A percentile compares a stretch with the other conserved stretches of the same genome.
These are phyloP conservation scores for Leptopilina syphax DNA, from an alignment of 2,888 invertebrate species.

Conservation along the genomic window DNA sequence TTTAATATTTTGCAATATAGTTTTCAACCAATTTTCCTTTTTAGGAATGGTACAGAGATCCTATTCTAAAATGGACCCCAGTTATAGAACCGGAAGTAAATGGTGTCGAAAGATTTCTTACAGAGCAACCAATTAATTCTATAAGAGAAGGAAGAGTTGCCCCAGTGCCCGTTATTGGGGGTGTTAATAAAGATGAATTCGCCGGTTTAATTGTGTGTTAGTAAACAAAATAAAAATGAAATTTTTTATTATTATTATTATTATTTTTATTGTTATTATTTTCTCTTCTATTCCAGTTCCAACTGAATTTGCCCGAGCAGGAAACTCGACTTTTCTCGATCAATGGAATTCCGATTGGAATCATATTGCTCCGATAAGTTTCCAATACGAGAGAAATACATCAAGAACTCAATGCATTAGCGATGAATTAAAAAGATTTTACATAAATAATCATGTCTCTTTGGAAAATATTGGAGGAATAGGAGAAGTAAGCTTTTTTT, in stretches of 20 bases:
- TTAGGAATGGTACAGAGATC: slow-evolving; percentile 80
- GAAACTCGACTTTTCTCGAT: slow-evolving; percentile 78
- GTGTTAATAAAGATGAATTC: slow-evolving; percentile 84
- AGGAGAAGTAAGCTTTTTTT: slow-evolving; percentile 69
- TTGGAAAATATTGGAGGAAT: slow-evolving; percentile 75
- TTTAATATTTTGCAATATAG: not conserved
- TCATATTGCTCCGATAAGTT: slow-evolving; percentile 82
- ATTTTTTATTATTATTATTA: not conserved
- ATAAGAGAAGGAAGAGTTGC: slow-evolving; percentile 80
- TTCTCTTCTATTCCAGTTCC: slow-evolving; percentile 44
- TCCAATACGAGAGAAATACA: slow-evolving; percentile 80
- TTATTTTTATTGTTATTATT: not conserved
- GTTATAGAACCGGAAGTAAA: slow-evolving; percentile 82
- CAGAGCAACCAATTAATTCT: slow-evolving; percentile 80
- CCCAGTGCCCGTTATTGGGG: slow-evolving; percentile 82
- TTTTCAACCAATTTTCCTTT: not conserved
- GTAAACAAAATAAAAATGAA: not conserved
- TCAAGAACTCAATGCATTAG: slow-evolving; percentile 78
- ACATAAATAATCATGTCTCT: slow-evolving; percentile 74
- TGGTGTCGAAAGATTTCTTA: slow-evolving; percentile 83
- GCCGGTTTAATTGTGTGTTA: slow-evolving; percentile 67
- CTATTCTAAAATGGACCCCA: slow-evolving; percentile 80
- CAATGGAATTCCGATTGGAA: slow-evolving; percentile 81
- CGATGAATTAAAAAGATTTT: slow-evolving; percentile 77
- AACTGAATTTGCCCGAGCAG: slow-evolving; percentile 48